A percentile compares a stretch with the other conserved stretches of the same genome.
Conservation (phyloP, 2,797 vertebrate species). For the Babyrousa celebensis region DNA sequence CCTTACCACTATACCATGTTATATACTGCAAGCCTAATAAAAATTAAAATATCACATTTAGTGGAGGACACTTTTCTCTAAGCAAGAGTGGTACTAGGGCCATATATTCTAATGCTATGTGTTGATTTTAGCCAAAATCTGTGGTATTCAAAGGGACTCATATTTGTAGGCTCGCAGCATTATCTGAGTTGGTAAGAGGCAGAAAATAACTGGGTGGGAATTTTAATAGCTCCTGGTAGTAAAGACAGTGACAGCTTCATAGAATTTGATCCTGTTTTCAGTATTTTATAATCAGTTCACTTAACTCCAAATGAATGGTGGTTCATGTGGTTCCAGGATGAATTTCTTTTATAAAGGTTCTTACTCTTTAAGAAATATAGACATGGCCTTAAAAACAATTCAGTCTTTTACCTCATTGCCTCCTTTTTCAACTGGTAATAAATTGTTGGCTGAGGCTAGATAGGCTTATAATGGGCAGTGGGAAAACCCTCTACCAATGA, state of each 20-base stretch:
- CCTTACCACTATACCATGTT: not conserved
- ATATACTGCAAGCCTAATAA: not conserved
- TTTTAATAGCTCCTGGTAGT: conserved; percentile 77
- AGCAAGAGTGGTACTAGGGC: not conserved
- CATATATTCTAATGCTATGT: not conserved
- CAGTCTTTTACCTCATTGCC: conserved; percentile 87
- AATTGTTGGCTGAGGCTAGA: conserved; percentile 86
- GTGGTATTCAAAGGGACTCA: not conserved
- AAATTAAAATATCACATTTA: not conserved
- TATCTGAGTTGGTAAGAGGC: conserved; percentile 52
- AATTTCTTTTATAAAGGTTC: conserved; percentile 89
- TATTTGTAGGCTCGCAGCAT: not conserved
- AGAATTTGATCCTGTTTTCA: conserved; percentile 83
- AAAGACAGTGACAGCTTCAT: conserved; percentile 75
- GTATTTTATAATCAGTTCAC: conserved; percentile 86
- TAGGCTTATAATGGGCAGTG: conserved; percentile 86
- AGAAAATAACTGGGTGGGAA: conserved; percentile 54
- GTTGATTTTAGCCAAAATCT: conserved; percentile 4
- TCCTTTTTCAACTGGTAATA: conserved; percentile 88
- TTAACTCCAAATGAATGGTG: conserved; percentile 81
- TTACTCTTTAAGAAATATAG: conserved; percentile 88
- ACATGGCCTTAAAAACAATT: conserved; percentile 88
- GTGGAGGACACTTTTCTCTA: not conserved
- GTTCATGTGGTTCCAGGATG: conserved; percentile 80
- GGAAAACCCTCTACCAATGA: conserved; percentile 87